Percentiles rank a stretch among this genome's conserved stretches.
Conservation (phyloP, 1,140 invertebrate species). For the Brachionus koreanus region DNA sequence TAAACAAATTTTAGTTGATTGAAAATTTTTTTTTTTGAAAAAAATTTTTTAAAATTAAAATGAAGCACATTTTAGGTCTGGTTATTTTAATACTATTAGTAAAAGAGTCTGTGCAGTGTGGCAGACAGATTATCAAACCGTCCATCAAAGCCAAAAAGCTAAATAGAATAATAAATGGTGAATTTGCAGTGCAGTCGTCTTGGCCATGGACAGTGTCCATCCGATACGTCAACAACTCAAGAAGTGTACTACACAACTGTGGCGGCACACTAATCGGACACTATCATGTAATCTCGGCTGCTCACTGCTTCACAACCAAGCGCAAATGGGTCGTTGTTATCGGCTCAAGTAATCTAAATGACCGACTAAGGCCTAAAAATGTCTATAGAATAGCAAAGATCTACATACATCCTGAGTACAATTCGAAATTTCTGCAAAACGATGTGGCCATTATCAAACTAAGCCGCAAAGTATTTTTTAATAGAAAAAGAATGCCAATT, state of each 20-base stretch:
- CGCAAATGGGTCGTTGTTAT: neutral
- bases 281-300: slow-evolving; percentile 47
- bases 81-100: neutral
- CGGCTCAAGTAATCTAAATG: neutral
- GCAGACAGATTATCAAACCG: neutral
- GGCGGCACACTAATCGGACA: slow-evolving; percentile 47
- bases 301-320: slow-evolving; percentile 46
- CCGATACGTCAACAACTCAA: neutral
- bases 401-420: neutral
- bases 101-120: neutral
- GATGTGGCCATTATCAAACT: slow-evolving; percentile 33
- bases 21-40: too few species aligned
- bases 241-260: slow-evolving; percentile 17
- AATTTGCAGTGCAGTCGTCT: neutral
- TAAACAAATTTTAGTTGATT: too few species aligned
- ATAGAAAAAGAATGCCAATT: neutral
- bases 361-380: neutral
- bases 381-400: neutral
- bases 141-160: neutral
- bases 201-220: slow-evolving; percentile 44
- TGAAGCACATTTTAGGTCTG: neutral
- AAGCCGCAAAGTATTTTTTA: neutral
- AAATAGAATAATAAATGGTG: slow-evolving; percentile 38
- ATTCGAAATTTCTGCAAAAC: neutral
- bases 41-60: neutral